Percentiles rank a stretch among this genome's conserved stretches.
Evolutionary conservation across 2,797 vertebrate species (phyloP).

Genomic region (Sebastes oblongus): DNA sequence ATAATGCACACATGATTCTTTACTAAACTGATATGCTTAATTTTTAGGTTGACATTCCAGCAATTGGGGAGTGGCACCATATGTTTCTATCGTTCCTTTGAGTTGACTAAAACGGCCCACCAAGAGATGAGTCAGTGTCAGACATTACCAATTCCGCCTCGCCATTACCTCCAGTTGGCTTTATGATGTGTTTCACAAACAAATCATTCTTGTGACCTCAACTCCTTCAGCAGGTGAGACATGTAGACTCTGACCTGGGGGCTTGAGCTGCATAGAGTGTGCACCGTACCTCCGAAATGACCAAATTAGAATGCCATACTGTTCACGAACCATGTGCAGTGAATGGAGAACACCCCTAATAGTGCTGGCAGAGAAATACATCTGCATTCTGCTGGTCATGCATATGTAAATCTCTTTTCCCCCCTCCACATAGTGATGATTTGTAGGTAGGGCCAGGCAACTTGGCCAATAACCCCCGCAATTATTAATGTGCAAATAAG

Average conservation of each 20-base stretch:
- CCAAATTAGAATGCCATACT: constrained; percentile 74
- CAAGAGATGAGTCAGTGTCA: constrained; percentile 36
- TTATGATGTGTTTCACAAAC: constrained; percentile 62
- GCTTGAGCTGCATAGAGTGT: constrained; percentile 45
- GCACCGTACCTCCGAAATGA: constrained; percentile 60
- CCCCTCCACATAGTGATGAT: constrained; percentile 51
- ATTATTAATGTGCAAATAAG: constrained; percentile 66
- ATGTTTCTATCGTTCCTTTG: constrained; percentile 22
- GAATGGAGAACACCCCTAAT: constrained; percentile 73
- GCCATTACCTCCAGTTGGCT: constrained; percentile 39
- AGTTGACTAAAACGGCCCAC: not conserved
- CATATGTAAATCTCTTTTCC: constrained; percentile 65
- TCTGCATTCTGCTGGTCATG: constrained; percentile 74
- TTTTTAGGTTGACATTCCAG: constrained; percentile 9
- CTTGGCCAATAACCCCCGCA: constrained; percentile 57
- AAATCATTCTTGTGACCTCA: constrained; percentile 52
- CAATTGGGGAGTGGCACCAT: not conserved
- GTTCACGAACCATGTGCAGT: constrained; percentile 62
- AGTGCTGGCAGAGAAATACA: constrained; percentile 63
- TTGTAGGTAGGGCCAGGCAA: constrained; percentile 53
- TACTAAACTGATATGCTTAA: constrained; percentile 8
- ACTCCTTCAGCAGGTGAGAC: constrained; percentile 58
- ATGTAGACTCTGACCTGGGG: constrained; percentile 52
- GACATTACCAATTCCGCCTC: constrained; percentile 12
- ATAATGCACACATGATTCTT: not conserved